Percentiles rank a stretch among this genome's conserved stretches.
These are phyloP conservation scores for Catostylus mosaicus DNA, from an alignment of 30 jellyfish, hydroid and myxozoan species.

Conservation along the genomic window DNA sequence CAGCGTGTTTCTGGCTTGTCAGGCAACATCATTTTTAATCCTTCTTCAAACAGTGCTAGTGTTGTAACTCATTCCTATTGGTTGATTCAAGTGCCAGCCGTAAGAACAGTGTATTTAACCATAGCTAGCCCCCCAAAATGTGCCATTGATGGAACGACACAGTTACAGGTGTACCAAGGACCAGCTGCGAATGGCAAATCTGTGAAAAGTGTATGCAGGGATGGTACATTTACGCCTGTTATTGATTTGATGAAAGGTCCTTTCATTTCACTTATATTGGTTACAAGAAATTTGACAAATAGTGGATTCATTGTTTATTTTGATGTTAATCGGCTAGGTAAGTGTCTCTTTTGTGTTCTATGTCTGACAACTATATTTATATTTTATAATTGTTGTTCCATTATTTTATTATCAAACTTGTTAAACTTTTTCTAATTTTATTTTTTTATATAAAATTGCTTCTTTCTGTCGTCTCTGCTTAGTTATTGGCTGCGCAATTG, in stretches of 20 bases:
- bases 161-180: slow-evolving; percentile 37
- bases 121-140: slow-evolving; percentile 52
- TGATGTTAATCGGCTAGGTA: slow-evolving; percentile 44
- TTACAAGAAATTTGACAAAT: slow-evolving; percentile 23
- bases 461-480: no score
- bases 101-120: slow-evolving; percentile 29
- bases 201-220: slow-evolving; percentile 24
- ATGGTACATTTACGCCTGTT: background rate
- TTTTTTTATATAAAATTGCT: background rate
- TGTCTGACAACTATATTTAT: no score
- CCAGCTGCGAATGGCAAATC: slow-evolving; percentile 46
- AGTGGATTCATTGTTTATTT: slow-evolving; percentile 46
- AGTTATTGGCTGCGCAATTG: background rate
- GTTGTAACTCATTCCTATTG: slow-evolving; percentile 21
- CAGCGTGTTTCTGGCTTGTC: slow-evolving; percentile 11
- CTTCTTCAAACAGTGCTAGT: slow-evolving; percentile 1
- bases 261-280: slow-evolving; percentile 41
- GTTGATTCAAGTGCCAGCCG: slow-evolving; percentile 61
- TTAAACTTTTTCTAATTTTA: no score
- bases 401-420: no score
- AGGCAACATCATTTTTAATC: slow-evolving; percentile 42
- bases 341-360: no score
- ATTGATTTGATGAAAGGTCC: slow-evolving; percentile 37
- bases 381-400: no score
- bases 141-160: slow-evolving; percentile 40